phyloP scores from a whole-genome alignment of 1,140 invertebrate species.

The Berghia stephanieae region DNA sequence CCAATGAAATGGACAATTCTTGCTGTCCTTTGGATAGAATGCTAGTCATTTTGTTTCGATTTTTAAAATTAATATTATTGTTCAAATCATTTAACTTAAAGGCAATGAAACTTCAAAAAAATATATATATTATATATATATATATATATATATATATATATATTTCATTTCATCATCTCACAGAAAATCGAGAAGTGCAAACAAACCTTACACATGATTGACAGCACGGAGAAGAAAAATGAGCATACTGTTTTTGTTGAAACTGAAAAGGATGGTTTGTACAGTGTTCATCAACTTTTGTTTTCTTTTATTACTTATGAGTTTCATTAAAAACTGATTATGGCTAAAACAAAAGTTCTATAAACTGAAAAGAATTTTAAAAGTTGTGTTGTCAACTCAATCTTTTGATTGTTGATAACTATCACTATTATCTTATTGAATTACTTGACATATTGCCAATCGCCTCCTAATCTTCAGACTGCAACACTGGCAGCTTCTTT shows the following conservation, averaged over 20 bases:
- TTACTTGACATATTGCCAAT: too few relatives aligned
- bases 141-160: constrained; percentile 19
- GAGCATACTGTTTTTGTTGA: constrained; percentile 87
- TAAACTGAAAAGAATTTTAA: too few relatives aligned
- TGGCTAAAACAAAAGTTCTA: constrained; percentile 48
- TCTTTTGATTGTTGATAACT: too few relatives aligned
- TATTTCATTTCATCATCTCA: background rate
- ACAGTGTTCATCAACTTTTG: constrained; percentile 73
- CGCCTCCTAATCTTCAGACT: too few relatives aligned
- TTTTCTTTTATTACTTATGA: constrained; percentile 74
- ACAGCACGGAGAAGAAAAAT: constrained; percentile 76
- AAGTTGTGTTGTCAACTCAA: too few relatives aligned
- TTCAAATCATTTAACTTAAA: too few relatives aligned
- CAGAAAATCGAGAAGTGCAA: constrained; percentile 87
- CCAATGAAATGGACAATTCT: too few relatives aligned
- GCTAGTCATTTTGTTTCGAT: too few relatives aligned
- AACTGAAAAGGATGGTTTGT: constrained; percentile 71
- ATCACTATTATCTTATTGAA: too few relatives aligned
- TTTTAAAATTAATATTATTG: too few relatives aligned
- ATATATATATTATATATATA: background rate
- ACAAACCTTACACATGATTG: constrained; percentile 83
- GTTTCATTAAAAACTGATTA: constrained; percentile 77
- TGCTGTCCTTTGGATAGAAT: too few relatives aligned
- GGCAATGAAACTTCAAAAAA: background rate
- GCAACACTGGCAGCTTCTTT: too few relatives aligned